Percentiles rank a stretch among this genome's conserved stretches.
Conservation (phyloP, 2,113 vertebrate genomes). For the Echinops telfairi region DNA sequence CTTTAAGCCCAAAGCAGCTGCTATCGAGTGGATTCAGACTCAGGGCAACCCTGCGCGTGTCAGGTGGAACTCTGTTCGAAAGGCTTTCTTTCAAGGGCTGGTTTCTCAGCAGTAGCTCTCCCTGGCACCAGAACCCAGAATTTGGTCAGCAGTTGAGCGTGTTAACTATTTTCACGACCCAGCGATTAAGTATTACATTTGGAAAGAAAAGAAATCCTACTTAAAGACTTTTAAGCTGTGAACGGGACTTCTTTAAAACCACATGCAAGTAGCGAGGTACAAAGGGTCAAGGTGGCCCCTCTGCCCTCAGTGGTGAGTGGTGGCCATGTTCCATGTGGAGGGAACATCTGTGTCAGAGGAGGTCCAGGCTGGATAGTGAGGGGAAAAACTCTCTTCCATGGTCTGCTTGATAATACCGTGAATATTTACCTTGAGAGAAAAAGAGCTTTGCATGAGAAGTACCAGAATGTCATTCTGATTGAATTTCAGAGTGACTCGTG, state of each 20-base stretch:
- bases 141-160: background rate
- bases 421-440: conserved; percentile 31
- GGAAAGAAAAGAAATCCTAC: background rate
- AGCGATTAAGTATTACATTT: background rate
- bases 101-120: background rate
- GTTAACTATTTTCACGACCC: background rate
- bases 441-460: background rate
- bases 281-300: background rate
- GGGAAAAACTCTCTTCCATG: background rate
- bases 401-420: background rate
- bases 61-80: background rate
- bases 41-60: background rate
- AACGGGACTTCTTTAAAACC: background rate
- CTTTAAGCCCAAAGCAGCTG: background rate
- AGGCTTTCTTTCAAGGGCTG: background rate
- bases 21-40: background rate
- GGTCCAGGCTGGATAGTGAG: background rate
- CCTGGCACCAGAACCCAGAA: background rate
- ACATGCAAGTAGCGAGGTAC: background rate
- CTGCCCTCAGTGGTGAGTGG: background rate
- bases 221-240: background rate
- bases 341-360: background rate
- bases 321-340: background rate
- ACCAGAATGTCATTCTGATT: conserved; percentile 33
- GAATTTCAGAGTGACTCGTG: conserved; percentile 65